Evolutionary conservation across 2,888 invertebrate species (phyloP), one percentile per base, ranked within the genome.

Genomic region (Lochmaea capreae): DNA sequence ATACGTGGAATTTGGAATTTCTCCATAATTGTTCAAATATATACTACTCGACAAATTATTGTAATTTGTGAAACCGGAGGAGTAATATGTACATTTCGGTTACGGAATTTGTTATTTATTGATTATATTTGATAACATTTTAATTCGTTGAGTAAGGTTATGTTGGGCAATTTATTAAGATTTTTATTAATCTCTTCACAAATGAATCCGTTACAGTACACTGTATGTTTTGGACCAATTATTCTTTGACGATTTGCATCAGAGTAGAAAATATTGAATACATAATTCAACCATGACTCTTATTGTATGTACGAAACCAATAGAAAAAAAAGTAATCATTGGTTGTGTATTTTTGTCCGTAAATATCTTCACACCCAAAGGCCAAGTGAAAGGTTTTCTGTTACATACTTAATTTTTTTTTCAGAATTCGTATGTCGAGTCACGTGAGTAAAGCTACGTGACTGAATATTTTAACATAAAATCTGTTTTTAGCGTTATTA

Each of bases 311-410:
- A 46, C 46, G 10, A 26, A 59, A 26, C 59, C 59, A 33, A 59
- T 33, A 59, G 33, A 33, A 33, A 43, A 54, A 54, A 54, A 18
- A 14, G 59, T 33, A 14, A 59, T 59, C 14, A 59, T 33, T n/a
- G 26, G 59, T 14, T 6, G 12, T 59, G 8, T 33, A 14, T 33
- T 59, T 33, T 59, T 59, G 58, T 58, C 58, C 11, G 58, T 58
- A 58, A 58, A 58, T 58, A 59, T 59, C 59, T 59, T 59, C 59
- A 59, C n/a, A 59, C 2, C 9, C 33, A 59, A 59, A 59, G 59
- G 59, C 33, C 59, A 59, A 59, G 59, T 59, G 59, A 59, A 59
- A 59, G 59, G 59, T 59, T 33, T 59, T 59, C 33, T 33, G 10
- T 33, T 59, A 33, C 59, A 59, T 59, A 59, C 59, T 59, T 33